These are phyloP conservation scores for Actinia equina DNA, from an alignment of 64 coral and sea anemone genomes.

Conservation along the genomic window DNA sequence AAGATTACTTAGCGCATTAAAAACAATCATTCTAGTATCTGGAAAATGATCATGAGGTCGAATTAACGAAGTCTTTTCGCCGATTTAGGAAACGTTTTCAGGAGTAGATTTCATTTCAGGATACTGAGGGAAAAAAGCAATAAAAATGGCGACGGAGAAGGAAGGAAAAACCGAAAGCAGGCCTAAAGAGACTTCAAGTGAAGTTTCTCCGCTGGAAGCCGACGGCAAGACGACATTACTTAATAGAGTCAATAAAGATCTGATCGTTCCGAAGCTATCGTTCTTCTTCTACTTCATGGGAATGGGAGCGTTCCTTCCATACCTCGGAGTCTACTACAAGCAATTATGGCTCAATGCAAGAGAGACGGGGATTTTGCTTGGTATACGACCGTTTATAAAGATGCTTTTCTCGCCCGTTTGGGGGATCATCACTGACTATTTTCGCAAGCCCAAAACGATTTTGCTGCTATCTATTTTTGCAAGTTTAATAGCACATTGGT, in stretches of 20 bases:
- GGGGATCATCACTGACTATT: slow-evolving; percentile 74
- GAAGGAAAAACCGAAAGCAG: not conserved
- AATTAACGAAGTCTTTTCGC: not conserved
- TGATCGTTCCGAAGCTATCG: slow-evolving; percentile 75
- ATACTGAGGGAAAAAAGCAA: too few relatives aligned
- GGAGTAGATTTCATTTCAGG: too few relatives aligned
- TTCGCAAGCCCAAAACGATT: slow-evolving; percentile 70
- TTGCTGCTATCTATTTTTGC: slow-evolving; percentile 76
- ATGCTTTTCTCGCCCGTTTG: slow-evolving; percentile 81
- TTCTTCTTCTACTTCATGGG: slow-evolving; percentile 95
- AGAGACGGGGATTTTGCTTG: slow-evolving; percentile 73
- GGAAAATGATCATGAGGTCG: too few relatives aligned
- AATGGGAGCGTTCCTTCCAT: slow-evolving; percentile 73
- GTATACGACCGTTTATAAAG: slow-evolving; percentile 79
- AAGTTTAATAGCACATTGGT: slow-evolving; percentile 69
- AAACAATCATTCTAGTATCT: too few relatives aligned
- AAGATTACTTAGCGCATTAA: not conserved
- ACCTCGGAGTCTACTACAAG: slow-evolving; percentile 92
- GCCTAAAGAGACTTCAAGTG: not conserved
- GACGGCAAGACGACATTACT: not conserved
- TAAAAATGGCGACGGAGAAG: too few relatives aligned
- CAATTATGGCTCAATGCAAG: slow-evolving; percentile 82
- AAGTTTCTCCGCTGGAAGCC: not conserved
- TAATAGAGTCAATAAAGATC: slow-evolving; percentile 47
- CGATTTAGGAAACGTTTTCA: too few relatives aligned